Base-by-base conservation (phyloP, 2,888 invertebrate species). In the Agriopis marginaria region DNA sequence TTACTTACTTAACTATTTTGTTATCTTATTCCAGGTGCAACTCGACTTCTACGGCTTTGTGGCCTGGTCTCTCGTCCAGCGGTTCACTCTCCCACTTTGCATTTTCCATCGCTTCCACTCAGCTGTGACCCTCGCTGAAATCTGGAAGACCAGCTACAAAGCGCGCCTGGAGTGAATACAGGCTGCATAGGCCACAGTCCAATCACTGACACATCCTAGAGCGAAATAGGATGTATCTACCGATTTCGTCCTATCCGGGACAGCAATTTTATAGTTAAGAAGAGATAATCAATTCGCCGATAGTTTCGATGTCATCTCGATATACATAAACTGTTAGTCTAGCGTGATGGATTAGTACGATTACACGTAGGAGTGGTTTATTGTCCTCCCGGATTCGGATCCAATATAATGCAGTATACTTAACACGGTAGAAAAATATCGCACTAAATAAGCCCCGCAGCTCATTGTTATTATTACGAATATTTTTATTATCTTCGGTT, bases 21-120 rank as follows among this genome's bases (percentile, higher is more conserved):
- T 44, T 60, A 50, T 70, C 53, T 39, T 12, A 62, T 74, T 89
- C 74, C 86, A 95, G 95, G 96, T 97, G 75, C 97, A 98, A 95
- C 95, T 98, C 82, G 97, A 98, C 81, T 98, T 98, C 94, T 99
- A 98, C 87, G 99, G 99, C 66, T 97, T 97, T 88, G 96, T 98
- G 74, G 97, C 98, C 75, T 99, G 99, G 99, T 97, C 98, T 64
- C 96, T 99, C 78, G 97, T 99, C 59, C 98, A 98, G 90, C 97
- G 98, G 83, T 96, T 98, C 83, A 98, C 98, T 79, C 95, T 99
- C 77, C 99, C 99, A 50, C 96, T 99, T 78, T 98, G 98, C 95
- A 99, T 99, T 88, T 99, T 99, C 96, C 99, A 98, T 93, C 97
- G 98, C 81, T 98, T 98, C 96, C 98, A 98, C 91, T 98, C 98